Conservation (phyloP, 2,113 vertebrate species). For the Platysteira castanea region DNA sequence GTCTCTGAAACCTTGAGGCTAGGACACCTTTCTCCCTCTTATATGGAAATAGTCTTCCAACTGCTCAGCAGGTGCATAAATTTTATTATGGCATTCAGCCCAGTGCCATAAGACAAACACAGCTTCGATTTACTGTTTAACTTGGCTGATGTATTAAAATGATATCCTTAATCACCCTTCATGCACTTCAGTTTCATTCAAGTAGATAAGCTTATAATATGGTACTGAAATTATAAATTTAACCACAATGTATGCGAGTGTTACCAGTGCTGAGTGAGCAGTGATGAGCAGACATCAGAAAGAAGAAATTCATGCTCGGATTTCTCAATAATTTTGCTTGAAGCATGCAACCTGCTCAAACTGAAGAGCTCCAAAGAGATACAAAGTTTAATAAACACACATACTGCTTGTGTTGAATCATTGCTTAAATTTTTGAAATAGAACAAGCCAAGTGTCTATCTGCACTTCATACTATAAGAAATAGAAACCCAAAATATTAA, state of each 20-base stretch:
- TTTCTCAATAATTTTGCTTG: conserved; percentile 26
- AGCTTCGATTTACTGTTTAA: conserved; percentile 3
- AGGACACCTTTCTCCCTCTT: not conserved
- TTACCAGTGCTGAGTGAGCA: not conserved
- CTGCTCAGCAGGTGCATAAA: not conserved
- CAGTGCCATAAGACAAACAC: not conserved
- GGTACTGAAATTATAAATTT: not conserved
- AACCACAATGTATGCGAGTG: not conserved
- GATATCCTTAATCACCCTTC: conserved; percentile 1
- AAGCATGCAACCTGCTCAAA: not conserved
- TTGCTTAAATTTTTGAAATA: not conserved
- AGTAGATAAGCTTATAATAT: not conserved
- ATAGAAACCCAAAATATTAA: not conserved
- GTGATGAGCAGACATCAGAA: not conserved
- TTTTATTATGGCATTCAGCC: not conserved
- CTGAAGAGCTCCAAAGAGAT: not conserved
- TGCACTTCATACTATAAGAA: not conserved
- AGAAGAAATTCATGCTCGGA: not conserved
- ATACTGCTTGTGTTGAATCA: not conserved
- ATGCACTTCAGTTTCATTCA: conserved; percentile 13
- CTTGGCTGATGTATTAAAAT: conserved; percentile 20
- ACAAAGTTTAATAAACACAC: not conserved
- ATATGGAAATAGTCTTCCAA: not conserved
- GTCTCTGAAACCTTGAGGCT: not conserved
- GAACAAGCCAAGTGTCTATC: not conserved